These are phyloP conservation scores for mouse (Mus musculus) DNA, from an alignment of 2,113 vertebrate species.

Conservation along the genomic window GRCm39 chr2:133382501-133383000, in stretches of 20 bases:
- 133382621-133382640: slow-evolving; percentile 23
- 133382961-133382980: neutral
- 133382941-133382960: neutral
- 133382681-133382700: neutral
- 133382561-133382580: neutral
- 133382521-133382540: slow-evolving; percentile 20
- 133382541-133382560: slow-evolving; percentile 36
- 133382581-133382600: neutral
- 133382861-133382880: slow-evolving; percentile 48
- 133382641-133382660: neutral
- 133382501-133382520: slow-evolving; percentile 4
- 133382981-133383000: slow-evolving; percentile 45
- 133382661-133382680: neutral
- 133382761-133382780: neutral
- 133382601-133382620: neutral
- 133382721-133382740: neutral
- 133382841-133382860: neutral
- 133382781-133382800: neutral
- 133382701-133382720: neutral
- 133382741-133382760: neutral
- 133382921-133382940: neutral
- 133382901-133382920: neutral
- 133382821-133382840: slow-evolving; percentile 51
- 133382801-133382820: slow-evolving; percentile 28
- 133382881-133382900: slow-evolving; percentile 29